A percentile compares a stretch with the other conserved stretches of the same genome.
Evolutionary conservation across 64 coral and sea anemone genomes (phyloP).

Genomic region (Exaiptasia diaphana): DNA sequence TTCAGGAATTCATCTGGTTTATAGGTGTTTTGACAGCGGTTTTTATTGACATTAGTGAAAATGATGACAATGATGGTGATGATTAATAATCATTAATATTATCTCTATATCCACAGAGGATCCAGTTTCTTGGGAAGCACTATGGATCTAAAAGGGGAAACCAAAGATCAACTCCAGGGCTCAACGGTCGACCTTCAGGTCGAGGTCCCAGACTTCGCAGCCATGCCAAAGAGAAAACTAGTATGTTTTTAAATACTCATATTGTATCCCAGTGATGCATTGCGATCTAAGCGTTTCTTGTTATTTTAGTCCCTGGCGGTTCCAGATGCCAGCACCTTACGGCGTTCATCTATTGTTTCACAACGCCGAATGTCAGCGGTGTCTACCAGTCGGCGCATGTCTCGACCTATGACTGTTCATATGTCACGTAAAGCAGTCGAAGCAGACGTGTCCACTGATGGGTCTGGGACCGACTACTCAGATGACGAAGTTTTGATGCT

Average conservation of each 20-base stretch:
- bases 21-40: too few species aligned
- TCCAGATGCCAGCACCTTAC: conserved; percentile 50
- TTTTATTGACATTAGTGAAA: too few species aligned
- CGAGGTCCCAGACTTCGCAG: conserved; percentile 61
- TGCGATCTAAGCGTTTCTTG: too few species aligned
- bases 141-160: conserved; percentile 66
- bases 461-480: conserved; percentile 88
- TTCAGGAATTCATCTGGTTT: too few species aligned
- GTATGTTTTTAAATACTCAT: too few species aligned
- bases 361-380: conserved; percentile 53
- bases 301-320: conserved; percentile 69
- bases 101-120: too few species aligned
- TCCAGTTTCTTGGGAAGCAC: conserved; percentile 88
- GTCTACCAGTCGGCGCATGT: conserved; percentile 42
- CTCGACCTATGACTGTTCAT: conserved; percentile 64
- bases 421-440: conserved; percentile 91
- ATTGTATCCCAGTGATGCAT: too few species aligned
- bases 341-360: conserved; percentile 45
- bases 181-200: conserved; percentile 78
- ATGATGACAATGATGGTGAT: too few species aligned
- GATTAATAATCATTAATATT: too few species aligned
- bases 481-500: conserved; percentile 90
- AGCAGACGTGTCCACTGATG: conserved; percentile 72
- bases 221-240: conserved; percentile 12
- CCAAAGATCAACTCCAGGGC: conserved; percentile 51